Evolutionary conservation across 1,140 invertebrate genomes (phyloP).

Genomic region (Lordiphosa stackelbergi): DNA sequence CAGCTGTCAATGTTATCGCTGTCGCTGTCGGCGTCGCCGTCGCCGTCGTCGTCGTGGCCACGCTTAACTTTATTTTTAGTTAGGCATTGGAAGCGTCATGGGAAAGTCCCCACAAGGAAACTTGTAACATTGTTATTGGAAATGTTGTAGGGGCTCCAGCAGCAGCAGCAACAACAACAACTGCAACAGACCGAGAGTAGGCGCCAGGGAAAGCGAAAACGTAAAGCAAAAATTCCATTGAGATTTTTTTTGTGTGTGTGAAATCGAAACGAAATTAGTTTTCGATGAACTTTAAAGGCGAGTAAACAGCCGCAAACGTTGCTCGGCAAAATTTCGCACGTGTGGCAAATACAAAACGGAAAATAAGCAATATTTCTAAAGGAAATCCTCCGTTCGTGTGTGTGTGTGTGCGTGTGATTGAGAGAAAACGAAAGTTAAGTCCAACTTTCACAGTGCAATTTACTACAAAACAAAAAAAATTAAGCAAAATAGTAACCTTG

Average conservation of each 20-base stretch:
- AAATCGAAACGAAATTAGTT: constrained; percentile 77
- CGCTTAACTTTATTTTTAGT: constrained; percentile 75
- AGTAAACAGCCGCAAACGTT: constrained; percentile 64
- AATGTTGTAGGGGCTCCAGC: constrained; percentile 21
- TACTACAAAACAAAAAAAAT: constrained; percentile 2
- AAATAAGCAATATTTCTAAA: constrained; percentile 11
- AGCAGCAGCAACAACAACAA: constrained; percentile 20
- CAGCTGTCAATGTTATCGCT: constrained; percentile 68
- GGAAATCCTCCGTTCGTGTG: constrained; percentile 10
- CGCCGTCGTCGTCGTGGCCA: constrained; percentile 40
- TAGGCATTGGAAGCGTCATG: constrained; percentile 61
- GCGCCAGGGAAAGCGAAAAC: constrained; percentile 68
- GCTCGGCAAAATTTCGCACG: constrained; percentile 40
- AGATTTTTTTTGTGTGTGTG: constrained; percentile 56
- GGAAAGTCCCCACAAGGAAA: constrained; percentile 39
- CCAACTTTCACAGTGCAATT: background rate
- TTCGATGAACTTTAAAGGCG: constrained; percentile 77
- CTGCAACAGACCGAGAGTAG: constrained; percentile 67
- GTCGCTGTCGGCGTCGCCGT: constrained; percentile 17
- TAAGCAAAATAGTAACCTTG: constrained; percentile 24
- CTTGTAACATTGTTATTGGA: too few relatives aligned
- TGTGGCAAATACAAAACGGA: constrained; percentile 28
- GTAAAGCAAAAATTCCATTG: constrained; percentile 74
- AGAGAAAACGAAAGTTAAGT: constrained; percentile 30
- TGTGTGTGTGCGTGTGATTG: constrained; percentile 13